A percentile compares a stretch with the other conserved stretches of the same genome.
phyloP scores from a whole-genome alignment of 2,797 vertebrate genomes.

The Hylomyscus alleni region DNA sequence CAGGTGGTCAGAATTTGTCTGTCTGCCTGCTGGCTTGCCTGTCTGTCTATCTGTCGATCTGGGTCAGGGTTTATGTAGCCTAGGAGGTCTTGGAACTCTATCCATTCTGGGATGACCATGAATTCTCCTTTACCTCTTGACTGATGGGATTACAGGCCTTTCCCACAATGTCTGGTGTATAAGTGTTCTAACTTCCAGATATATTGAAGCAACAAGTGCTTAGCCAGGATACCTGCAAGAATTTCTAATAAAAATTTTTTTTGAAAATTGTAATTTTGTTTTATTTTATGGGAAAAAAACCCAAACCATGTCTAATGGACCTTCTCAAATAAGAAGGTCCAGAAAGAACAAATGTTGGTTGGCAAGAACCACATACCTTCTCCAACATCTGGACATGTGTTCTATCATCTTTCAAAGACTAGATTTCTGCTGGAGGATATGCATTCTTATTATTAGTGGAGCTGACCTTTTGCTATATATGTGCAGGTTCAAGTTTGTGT shows the following conservation, averaged over 20 bases:
- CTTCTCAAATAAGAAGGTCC: not conserved
- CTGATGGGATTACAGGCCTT: not conserved
- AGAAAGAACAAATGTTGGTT: not conserved
- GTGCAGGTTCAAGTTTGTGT: not conserved
- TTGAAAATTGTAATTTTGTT: not conserved
- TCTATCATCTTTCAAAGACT: not conserved
- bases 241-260: not conserved
- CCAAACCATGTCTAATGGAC: not conserved
- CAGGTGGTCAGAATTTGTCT: not conserved
- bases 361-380: not conserved
- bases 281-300: not conserved
- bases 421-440: not conserved
- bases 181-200: not conserved
- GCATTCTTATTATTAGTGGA: accelerated
- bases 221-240: not conserved
- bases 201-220: not conserved
- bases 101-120: not conserved
- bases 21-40: not conserved
- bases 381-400: not conserved
- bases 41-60: not conserved
- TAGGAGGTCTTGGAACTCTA: not conserved
- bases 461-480: not conserved
- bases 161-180: not conserved
- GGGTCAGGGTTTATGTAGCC: not conserved
- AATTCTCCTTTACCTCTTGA: not conserved